Percentiles rank a stretch among this genome's conserved stretches.
Evolutionary conservation across 1,140 invertebrate species (phyloP).

Genomic region (Sarcophaga peregrina): DNA sequence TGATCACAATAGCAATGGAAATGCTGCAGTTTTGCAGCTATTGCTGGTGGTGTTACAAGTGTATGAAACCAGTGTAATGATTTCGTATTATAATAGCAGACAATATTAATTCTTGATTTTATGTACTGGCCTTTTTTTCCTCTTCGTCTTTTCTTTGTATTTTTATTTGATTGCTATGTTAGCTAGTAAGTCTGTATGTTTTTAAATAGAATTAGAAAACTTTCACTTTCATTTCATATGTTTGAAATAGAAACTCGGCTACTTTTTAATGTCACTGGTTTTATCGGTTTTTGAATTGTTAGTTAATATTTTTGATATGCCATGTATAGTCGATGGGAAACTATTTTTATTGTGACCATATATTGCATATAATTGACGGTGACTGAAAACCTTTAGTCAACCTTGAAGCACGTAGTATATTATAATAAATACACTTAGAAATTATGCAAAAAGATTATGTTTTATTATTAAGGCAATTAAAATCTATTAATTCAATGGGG

Average conservation of each 20-base stretch:
- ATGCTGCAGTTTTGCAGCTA: background rate
- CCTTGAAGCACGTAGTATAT: background rate
- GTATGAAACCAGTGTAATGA: background rate
- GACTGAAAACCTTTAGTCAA: constrained; percentile 9
- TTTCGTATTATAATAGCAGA: background rate
- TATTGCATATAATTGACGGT: background rate
- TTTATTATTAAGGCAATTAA: too few species aligned
- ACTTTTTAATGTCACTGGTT: background rate
- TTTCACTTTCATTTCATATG: constrained; percentile 28
- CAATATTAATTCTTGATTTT: background rate
- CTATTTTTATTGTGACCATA: background rate
- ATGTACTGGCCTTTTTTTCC: background rate
- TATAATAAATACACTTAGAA: background rate
- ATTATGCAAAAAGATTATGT: background rate
- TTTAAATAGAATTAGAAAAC: constrained; percentile 7
- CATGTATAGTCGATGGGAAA: background rate
- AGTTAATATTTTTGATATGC: background rate
- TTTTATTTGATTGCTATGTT: background rate
- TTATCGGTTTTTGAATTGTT: background rate
- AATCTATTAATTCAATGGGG: too few species aligned
- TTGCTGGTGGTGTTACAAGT: background rate
- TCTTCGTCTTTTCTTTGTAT: background rate
- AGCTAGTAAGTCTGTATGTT: background rate
- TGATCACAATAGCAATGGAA: too few species aligned
- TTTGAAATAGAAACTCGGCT: background rate